Evolutionary conservation across 2,888 invertebrate genomes (phyloP), one percentile per base, ranked within the genome.

Genomic region (Tetranychus truncatus): DNA sequence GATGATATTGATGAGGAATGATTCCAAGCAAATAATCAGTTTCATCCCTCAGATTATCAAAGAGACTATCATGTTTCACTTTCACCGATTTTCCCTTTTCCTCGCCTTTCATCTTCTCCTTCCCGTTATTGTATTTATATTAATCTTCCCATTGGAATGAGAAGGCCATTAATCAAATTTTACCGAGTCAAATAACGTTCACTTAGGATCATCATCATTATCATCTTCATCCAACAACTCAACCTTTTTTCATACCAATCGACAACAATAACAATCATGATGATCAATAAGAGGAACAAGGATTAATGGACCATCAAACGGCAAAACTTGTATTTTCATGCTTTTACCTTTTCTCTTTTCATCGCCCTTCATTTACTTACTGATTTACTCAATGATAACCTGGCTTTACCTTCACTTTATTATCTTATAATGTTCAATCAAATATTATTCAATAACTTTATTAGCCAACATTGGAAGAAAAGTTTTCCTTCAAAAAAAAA

Each of bases 101-200:
- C 18, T 66, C 66, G 18, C 66, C 20, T 66, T 66, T 6, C 66
- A 66, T 24, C 69, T 69, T 69, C 69, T 69, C 69, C 9, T 55
- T 69, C 5, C 18, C 66, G 66, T 24, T 69, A 24, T 24, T 69
- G 69, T 24, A 21, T 69, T 69, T 24, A 24, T n/a, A 21, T 69
- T 69, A 69, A 69, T 69, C 69, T 69, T 24, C 69, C 21, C 69
- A 69, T 24, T 55, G 55, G 55, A 55, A 55, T 34, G 34, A 34
- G 34, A 15, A 55, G 55, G 15, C 55, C 55, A 55, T 55, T 55
- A 55, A 55, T 55, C 55, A 55, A 55, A 55, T 55, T 55, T 55
- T 15, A 55, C 15, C 55, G 55, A 55, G 55, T 55, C 55, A 15
- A 55, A 55, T 55, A 55, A 55, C 55, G 11, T 55, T 55, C 55